Conservation (phyloP, 1,140 invertebrate genomes). For the Coenobita brevimanus region DNA sequence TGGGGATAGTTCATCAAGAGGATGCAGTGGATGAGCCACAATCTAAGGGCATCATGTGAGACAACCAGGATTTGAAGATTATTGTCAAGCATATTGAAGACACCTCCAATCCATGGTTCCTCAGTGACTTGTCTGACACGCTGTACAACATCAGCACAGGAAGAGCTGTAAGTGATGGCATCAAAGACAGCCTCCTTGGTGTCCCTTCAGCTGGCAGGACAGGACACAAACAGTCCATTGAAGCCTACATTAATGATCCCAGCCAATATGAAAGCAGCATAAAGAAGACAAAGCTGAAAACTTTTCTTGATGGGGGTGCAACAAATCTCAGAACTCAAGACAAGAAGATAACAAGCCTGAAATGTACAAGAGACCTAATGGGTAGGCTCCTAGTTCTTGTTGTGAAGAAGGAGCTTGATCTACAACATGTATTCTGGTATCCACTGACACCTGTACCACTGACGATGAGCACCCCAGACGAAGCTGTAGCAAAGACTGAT, state of each 20-base stretch:
- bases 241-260: too few species aligned
- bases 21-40: too few species aligned
- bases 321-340: not conserved
- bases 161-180: not conserved
- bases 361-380: not conserved
- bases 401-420: too few species aligned
- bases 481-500: too few species aligned
- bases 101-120: not conserved
- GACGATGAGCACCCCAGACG: too few species aligned
- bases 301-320: not conserved
- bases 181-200: not conserved
- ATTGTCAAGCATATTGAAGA: not conserved
- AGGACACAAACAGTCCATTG: too few species aligned
- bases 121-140: not conserved
- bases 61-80: not conserved
- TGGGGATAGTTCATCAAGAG: too few species aligned
- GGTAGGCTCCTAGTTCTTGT: not conserved
- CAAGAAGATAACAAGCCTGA: not conserved
- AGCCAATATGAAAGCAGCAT: not conserved
- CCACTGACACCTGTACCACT: too few species aligned
- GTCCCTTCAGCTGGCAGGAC: not conserved
- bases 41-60: not conserved
- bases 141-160: constrained; percentile 3
- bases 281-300: constrained; percentile 11
- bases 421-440: too few species aligned